Percentiles rank a stretch among this genome's conserved stretches.
phyloP scores from a whole-genome alignment of 2,113 vertebrate species.

The Egretta garzetta region DNA sequence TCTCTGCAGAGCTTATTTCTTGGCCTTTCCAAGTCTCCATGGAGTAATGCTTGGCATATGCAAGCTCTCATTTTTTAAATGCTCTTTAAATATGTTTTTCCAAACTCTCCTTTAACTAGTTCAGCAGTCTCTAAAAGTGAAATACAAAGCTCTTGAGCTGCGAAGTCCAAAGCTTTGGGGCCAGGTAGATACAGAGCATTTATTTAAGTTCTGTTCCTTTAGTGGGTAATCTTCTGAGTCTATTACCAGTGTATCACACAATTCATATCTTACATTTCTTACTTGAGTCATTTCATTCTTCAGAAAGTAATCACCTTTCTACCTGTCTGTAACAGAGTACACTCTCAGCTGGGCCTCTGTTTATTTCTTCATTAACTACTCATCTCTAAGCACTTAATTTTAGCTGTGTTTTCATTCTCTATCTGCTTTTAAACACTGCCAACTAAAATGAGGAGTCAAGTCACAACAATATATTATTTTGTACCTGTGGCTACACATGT shows the following conservation, averaged over 20 bases:
- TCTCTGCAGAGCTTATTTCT: background rate
- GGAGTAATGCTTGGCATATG: background rate
- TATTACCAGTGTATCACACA: background rate
- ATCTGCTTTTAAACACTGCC: background rate
- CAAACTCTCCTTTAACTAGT: background rate
- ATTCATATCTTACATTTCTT: background rate
- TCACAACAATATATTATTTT: background rate
- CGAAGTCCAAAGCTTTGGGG: background rate
- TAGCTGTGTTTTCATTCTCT: background rate
- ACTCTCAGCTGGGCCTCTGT: background rate
- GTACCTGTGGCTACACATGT: background rate
- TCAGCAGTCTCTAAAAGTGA: background rate
- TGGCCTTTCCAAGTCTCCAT: background rate
- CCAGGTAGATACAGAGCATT: background rate
- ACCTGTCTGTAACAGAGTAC: background rate
- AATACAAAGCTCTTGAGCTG: background rate
- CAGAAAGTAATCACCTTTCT: background rate
- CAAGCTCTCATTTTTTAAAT: background rate
- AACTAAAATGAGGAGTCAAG: background rate
- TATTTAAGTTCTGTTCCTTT: background rate
- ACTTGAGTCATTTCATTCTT: background rate
- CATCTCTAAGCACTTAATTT: background rate
- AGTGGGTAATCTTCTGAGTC: background rate
- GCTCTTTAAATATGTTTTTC: background rate
- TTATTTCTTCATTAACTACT: background rate